Base-by-base conservation (phyloP, 2,888 invertebrate species). In the Nomada ferruginata region DNA sequence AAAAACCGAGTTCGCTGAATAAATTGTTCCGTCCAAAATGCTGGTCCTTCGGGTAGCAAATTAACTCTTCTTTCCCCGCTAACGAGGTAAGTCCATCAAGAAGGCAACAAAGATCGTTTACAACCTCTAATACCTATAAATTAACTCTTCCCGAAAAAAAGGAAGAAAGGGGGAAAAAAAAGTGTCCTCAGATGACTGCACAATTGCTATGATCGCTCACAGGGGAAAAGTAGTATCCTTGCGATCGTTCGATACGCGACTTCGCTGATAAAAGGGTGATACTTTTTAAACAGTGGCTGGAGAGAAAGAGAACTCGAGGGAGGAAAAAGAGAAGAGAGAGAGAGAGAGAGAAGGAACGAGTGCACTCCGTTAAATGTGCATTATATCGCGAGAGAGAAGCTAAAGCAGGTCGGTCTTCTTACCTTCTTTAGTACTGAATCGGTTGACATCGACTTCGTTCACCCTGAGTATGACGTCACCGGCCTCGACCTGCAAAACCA, bases 391-490 rank as follows among this genome's bases (percentile, higher is more conserved):
- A 26, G 44, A 47, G 59, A 52, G 26, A 26, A 42, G 66, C 23
- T 78, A 61, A 82, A 83, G 61, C 76, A 55, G 76, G 73, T 76
- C 76, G 72, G 44, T 72, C 52, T 75, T 94, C 94, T 95, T 95
- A 97, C 98, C 98, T 96, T 98, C 98, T 95, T 98, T 97, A 93
- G 98, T 98, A 94, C 96, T 97, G 95, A 97, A 97, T 95, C 97
- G 96, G 95, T 97, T 97, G 92, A 98, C 98, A 95, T 98, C 98
- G 93, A 97, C 97, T 95, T 97, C 97, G 95, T 98, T 98, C 94
- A 98, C 97, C 96, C 97, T 97, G 94, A 98, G 96, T 94, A 98
- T 97, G 93, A 98, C 97, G 95, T 98, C 98, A 91, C 98, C 98
- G 92, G 98, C 97, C 95, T 98, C 97, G 93, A 98, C 97, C 98